Percentiles rank a stretch among this genome's conserved stretches.
These are phyloP conservation scores for Acleris cristana DNA, from an alignment of 2,888 invertebrate genomes.

Conservation along the genomic window DNA sequence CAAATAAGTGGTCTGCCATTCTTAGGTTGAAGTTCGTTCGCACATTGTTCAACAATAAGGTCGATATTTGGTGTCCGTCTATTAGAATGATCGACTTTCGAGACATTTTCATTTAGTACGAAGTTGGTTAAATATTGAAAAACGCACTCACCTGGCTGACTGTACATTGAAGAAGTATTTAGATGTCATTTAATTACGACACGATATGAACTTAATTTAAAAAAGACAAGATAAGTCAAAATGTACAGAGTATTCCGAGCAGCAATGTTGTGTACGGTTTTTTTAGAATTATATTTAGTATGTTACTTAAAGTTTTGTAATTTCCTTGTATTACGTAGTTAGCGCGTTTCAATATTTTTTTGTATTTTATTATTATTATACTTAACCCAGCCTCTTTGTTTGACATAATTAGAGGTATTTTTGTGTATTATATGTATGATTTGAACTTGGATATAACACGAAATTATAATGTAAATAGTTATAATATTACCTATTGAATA, in stretches of 20 bases:
- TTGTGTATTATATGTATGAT: too few relatives aligned
- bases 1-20: too few relatives aligned
- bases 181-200: too few relatives aligned
- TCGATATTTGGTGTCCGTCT: too few relatives aligned
- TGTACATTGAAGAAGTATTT: too few relatives aligned
- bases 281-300: conserved; percentile 5
- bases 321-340: conserved; percentile 16
- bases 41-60: too few relatives aligned
- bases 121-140: too few relatives aligned
- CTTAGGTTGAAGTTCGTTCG: too few relatives aligned
- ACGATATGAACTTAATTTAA: too few relatives aligned
- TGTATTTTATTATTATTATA: conserved; percentile 1
- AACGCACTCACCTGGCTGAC: too few relatives aligned
- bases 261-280: conserved; percentile 21
- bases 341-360: conserved; percentile 20
- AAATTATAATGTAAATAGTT: conserved; percentile 1
- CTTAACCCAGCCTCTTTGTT: background rate
- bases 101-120: too few relatives aligned
- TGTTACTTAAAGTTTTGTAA: conserved; percentile 20
- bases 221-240: background rate
- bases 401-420: background rate
- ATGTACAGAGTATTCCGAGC: conserved; percentile 17
- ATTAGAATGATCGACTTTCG: too few relatives aligned
- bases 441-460: conserved; percentile 6
- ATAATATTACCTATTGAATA: background rate